phyloP scores from a whole-genome alignment of 1,140 invertebrate species.

The Bactericera cockerelli region DNA sequence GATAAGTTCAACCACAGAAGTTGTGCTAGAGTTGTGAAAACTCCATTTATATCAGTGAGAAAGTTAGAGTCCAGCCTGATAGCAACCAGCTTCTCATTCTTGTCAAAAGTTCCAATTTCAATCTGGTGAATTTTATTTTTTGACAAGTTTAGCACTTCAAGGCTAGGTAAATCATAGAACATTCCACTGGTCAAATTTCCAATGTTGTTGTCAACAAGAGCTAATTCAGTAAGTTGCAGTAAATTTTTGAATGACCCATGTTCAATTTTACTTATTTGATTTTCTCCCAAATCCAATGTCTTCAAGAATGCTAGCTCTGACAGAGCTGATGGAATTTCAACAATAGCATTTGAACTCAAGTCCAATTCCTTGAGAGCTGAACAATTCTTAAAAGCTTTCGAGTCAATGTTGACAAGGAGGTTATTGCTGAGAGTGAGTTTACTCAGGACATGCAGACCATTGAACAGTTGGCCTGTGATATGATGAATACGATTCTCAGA shows the following conservation, averaged over 20 bases:
- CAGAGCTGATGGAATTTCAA: constrained; percentile 62
- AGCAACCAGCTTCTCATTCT: constrained; percentile 60
- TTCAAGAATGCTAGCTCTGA: constrained; percentile 66
- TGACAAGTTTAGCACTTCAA: constrained; percentile 73
- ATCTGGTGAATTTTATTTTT: constrained; percentile 74
- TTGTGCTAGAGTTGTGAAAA: constrained; percentile 61
- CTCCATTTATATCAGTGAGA: constrained; percentile 68
- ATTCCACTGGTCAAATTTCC: constrained; percentile 68
- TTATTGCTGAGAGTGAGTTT: constrained; percentile 74
- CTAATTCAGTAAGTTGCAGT: constrained; percentile 65
- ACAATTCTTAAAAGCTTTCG: constrained; percentile 75
- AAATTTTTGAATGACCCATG: constrained; percentile 71
- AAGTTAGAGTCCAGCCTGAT: constrained; percentile 74
- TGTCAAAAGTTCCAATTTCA: constrained; percentile 62
- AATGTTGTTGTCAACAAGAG: constrained; percentile 71
- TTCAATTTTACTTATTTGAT: constrained; percentile 59
- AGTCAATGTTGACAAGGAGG: constrained; percentile 58
- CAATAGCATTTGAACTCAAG: constrained; percentile 67
- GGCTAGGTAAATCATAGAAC: constrained; percentile 63
- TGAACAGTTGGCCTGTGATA: constrained; percentile 63
- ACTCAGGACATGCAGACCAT: constrained; percentile 66
- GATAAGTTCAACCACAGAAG: constrained; percentile 77
- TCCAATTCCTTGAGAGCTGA: constrained; percentile 80
- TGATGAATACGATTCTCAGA: constrained; percentile 68
- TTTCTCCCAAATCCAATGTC: constrained; percentile 72